phyloP scores from a whole-genome alignment of 2,113 vertebrate species.

The Myrmecophaga tridactyla region DNA sequence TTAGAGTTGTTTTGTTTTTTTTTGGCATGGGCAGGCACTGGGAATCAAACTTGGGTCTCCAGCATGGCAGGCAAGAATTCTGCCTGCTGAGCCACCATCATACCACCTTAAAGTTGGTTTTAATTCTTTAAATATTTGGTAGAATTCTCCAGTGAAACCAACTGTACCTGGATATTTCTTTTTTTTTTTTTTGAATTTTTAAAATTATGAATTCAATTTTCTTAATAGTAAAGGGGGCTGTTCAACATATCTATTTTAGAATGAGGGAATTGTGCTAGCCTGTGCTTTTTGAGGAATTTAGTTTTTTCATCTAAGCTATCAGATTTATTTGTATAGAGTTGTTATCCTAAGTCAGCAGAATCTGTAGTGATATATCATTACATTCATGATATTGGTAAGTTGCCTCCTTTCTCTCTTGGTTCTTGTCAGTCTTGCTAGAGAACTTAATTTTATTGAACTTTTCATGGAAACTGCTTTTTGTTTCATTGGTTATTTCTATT shows the following conservation, averaged over 20 bases:
- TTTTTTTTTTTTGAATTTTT: no score
- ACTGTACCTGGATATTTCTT: no score
- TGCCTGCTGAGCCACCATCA: no score
- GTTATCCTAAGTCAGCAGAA: background rate
- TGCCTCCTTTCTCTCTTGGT: background rate
- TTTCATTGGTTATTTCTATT: no score
- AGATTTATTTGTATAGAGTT: background rate
- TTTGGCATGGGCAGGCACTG: no score
- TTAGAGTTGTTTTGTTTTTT: no score
- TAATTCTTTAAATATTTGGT: background rate
- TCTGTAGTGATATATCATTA: background rate
- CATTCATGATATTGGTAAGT: background rate
- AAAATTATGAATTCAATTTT: no score
- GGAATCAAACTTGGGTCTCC: no score
- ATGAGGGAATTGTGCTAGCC: background rate
- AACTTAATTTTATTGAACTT: background rate
- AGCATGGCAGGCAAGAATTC: no score
- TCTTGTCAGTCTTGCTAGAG: background rate
- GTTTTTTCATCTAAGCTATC: background rate
- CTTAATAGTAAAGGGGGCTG: background rate
- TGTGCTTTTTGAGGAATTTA: no score
- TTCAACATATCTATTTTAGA: background rate
- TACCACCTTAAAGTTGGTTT: background rate
- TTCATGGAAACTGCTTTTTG: background rate
- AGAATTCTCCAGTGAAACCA: background rate